These are phyloP conservation scores for Equus quagga DNA, from an alignment of 2,113 vertebrate genomes.

Conservation along the genomic window DNA sequence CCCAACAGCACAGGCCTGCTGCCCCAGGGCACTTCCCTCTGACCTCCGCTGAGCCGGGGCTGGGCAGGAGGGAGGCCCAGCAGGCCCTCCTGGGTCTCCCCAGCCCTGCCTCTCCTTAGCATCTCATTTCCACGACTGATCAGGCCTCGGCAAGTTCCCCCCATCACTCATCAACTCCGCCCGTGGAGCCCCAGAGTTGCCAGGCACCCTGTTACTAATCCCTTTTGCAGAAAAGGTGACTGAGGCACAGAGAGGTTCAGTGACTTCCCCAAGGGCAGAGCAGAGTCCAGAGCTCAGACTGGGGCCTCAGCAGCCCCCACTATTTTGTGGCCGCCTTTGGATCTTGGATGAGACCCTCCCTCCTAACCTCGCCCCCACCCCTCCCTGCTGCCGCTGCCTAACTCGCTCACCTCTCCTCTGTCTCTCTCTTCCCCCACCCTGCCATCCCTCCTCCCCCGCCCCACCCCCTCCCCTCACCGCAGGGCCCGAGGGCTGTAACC, in stretches of 20 bases:
- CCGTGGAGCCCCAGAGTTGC: not conserved
- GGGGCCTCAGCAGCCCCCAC: slow-evolving; percentile 13
- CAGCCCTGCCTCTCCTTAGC: not conserved
- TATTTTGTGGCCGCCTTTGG: not conserved
- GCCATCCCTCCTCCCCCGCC: slow-evolving; percentile 69
- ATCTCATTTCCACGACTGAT: not conserved
- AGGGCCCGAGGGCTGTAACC: slow-evolving; percentile 99
- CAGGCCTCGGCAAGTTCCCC: not conserved
- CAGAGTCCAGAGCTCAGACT: slow-evolving; percentile 45
- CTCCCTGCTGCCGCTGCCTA: slow-evolving; percentile 78
- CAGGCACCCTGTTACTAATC: not conserved
- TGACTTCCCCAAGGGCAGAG: slow-evolving; percentile 50
- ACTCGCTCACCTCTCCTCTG: slow-evolving; percentile 82
- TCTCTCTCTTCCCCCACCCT: slow-evolving; percentile 78
- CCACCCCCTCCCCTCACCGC: slow-evolving; percentile 76
- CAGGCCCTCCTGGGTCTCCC: not conserved
- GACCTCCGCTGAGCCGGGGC: not conserved
- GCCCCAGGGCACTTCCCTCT: not conserved
- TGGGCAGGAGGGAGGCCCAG: not conserved
- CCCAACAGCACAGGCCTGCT: fast-evolving
- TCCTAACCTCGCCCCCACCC: slow-evolving; percentile 73
- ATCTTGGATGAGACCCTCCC: slow-evolving; percentile 62
- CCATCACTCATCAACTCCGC: not conserved
- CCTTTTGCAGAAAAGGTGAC: not conserved
- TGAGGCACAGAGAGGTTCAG: slow-evolving; percentile 54